Conservation (phyloP, 1,140 invertebrate species). For the Neotoxoptera formosana region DNA sequence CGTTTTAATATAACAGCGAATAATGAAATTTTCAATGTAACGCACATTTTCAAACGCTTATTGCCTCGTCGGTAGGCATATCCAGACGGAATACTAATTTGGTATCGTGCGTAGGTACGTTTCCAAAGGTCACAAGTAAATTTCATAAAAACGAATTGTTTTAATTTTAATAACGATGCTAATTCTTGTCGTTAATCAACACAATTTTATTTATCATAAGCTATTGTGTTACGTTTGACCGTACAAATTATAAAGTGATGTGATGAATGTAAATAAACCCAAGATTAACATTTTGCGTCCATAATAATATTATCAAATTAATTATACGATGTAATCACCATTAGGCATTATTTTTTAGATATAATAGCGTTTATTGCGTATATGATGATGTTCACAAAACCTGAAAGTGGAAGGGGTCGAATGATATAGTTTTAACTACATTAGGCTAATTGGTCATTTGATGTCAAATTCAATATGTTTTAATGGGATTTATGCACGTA, state of each 20-base stretch:
- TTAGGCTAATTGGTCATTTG: background rate
- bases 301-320: background rate
- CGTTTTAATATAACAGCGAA: background rate
- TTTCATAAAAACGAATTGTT: constrained; percentile 20
- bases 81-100: background rate
- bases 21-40: background rate
- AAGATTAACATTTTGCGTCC: constrained; percentile 3
- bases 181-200: constrained; percentile 17
- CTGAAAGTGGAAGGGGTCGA: background rate
- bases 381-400: background rate
- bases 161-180: constrained; percentile 11
- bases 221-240: constrained; percentile 15
- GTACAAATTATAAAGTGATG: background rate
- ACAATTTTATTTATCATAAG: constrained; percentile 25
- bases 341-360: background rate
- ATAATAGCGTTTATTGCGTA: background rate
- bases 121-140: background rate
- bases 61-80: background rate
- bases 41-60: background rate
- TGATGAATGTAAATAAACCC: background rate
- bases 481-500: background rate
- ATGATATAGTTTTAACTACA: background rate
- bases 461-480: constrained; percentile 6
- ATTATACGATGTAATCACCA: background rate
- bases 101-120: background rate